Conservation (phyloP, 2,113 vertebrate species). For the Mastomys coucha region DNA sequence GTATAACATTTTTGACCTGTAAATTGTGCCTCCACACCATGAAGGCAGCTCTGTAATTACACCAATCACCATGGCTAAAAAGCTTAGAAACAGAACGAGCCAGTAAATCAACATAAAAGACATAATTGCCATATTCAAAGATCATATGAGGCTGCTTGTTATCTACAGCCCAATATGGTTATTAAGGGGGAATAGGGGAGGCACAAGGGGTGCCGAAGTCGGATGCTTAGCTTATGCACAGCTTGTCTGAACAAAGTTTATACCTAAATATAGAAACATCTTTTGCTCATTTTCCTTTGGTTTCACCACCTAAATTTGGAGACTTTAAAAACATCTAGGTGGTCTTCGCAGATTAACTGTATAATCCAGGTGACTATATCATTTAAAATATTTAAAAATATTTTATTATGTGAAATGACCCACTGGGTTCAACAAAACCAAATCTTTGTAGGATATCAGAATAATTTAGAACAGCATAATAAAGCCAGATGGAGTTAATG, state of each 20-base stretch:
- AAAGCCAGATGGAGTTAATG: neutral
- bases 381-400: conserved; percentile 26
- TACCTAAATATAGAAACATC: conserved; percentile 41
- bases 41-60: conserved; percentile 76
- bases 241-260: conserved; percentile 15
- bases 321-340: conserved; percentile 32
- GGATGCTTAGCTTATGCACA: conserved; percentile 37
- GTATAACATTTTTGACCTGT: conserved; percentile 73
- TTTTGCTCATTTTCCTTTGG: conserved; percentile 37
- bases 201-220: conserved; percentile 47
- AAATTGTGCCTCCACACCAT: conserved; percentile 73
- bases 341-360: conserved; percentile 32
- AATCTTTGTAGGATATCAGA: conserved; percentile 4
- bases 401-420: conserved; percentile 26
- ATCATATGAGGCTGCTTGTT: conserved; percentile 60
- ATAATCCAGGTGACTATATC: neutral
- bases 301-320: conserved; percentile 41
- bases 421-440: neutral
- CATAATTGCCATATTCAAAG: conserved; percentile 78
- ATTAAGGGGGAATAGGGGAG: neutral
- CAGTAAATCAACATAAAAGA: conserved; percentile 74
- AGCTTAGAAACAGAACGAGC: conserved; percentile 72
- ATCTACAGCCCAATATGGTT: conserved; percentile 59
- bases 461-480: conserved; percentile 35
- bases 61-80: conserved; percentile 74